These are phyloP conservation scores for Calameuta pallipes DNA, from an alignment of 2,888 invertebrate species.

Conservation along the genomic window DNA sequence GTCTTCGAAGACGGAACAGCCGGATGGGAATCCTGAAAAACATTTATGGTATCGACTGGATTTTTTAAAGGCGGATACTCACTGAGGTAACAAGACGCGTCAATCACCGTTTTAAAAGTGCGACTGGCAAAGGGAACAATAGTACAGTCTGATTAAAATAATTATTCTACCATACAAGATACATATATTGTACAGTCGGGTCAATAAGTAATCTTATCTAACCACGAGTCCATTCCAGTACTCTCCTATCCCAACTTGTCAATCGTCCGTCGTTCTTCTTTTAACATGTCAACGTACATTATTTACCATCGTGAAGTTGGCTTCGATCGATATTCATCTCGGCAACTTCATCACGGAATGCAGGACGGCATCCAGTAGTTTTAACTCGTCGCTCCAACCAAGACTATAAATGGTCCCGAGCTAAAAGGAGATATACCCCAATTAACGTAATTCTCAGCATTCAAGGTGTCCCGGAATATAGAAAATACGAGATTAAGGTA, in stretches of 20 bases:
- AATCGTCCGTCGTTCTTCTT: background rate
- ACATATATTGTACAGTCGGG: background rate
- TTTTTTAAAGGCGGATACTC: background rate
- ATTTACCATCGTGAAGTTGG: conserved; percentile 1
- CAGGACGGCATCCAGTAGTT: background rate
- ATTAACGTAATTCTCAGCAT: background rate
- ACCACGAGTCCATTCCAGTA: background rate
- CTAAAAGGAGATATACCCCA: background rate
- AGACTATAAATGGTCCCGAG: background rate
- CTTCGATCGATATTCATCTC: background rate
- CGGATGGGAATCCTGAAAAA: background rate
- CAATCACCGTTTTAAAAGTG: background rate
- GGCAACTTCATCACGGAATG: background rate
- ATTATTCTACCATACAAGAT: background rate
- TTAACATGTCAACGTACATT: background rate
- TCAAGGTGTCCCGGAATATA: background rate
- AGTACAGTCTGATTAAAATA: background rate
- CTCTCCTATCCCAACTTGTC: background rate
- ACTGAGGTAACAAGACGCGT: background rate
- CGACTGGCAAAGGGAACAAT: background rate
- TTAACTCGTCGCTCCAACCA: background rate
- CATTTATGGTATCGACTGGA: background rate
- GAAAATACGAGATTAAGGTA: background rate
- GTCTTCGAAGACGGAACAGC: background rate
- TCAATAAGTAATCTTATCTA: background rate